Evolutionary conservation across 1,140 invertebrate genomes (phyloP).

Genomic region (Macrocentrus cingulum): DNA sequence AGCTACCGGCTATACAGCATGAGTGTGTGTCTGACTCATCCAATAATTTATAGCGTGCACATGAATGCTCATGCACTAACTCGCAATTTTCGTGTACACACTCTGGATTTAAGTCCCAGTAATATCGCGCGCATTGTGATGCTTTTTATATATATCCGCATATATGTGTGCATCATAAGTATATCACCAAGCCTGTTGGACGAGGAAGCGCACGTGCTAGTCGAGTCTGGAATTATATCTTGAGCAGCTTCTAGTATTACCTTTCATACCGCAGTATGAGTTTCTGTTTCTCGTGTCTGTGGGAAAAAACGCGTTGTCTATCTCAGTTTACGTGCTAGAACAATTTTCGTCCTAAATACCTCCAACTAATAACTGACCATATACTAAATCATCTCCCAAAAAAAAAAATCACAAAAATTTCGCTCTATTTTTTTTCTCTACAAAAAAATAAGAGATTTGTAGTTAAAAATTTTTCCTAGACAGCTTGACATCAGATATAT

Average conservation of each 20-base stretch:
- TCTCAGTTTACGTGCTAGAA: too few relatives aligned
- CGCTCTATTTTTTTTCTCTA: too few relatives aligned
- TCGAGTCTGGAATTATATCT: slow-evolving; percentile 1
- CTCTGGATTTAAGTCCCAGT: slow-evolving; percentile 45
- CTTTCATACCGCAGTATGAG: too few relatives aligned
- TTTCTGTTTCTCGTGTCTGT: background rate
- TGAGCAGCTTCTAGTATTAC: background rate
- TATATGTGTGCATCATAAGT: background rate
- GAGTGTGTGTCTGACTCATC: slow-evolving; percentile 31
- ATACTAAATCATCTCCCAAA: too few relatives aligned
- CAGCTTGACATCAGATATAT: too few relatives aligned
- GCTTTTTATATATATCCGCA: slow-evolving; percentile 15
- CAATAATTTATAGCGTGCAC: slow-evolving; percentile 45
- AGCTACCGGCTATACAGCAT: background rate
- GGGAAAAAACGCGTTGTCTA: too few relatives aligned
- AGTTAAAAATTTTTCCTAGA: too few relatives aligned
- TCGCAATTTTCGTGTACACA: background rate
- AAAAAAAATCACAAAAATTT: too few relatives aligned
- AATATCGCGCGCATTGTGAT: background rate
- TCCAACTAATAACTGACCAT: too few relatives aligned
- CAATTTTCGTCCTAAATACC: too few relatives aligned
- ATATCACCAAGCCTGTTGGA: background rate
- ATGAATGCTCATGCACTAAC: slow-evolving; percentile 15
- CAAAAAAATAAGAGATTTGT: too few relatives aligned
- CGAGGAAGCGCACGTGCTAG: slow-evolving; percentile 12